Evolutionary conservation across 2,797 vertebrate genomes (phyloP), one percentile per base, ranked within the genome.

Genomic region (Peromyscus nudipes): DNA sequence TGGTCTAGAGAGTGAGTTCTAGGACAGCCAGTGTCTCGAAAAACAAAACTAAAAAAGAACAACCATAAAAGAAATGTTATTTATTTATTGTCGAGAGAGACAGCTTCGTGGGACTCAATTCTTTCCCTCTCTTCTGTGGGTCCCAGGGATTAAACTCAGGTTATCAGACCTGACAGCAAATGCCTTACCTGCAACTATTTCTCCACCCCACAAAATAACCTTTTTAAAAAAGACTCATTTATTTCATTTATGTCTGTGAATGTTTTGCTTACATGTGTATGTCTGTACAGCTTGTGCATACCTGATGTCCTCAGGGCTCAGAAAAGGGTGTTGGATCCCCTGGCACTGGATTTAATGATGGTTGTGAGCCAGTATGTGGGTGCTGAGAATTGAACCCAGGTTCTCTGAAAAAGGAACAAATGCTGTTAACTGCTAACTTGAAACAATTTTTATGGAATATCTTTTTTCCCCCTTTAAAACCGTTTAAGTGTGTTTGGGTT

Each of bases 401-500:
- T 60, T 60, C 57, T 60, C 57, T 60, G 29, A 34, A 80, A 55
- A 31, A 80, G 77, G 29, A 19, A 25, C 31, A 52, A 2, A 34
- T n/a, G 77, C 77, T 80, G 49, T n/a, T 79, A 79, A 52, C 49
- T 55, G 34, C 49, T 55, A 6, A 55, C 76, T 34, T 52, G 52
- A 37, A 23, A 10, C n/a, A 62, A 4, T 25, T 29, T 80, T 76
- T 92, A n/a, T 88, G 89, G 73, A 62, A 3, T 71, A 11, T 71
- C n/a, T 89, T 34, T 34, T 14, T 85, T 19, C 29, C 49, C 10
- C 34, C 9, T 21, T 81, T 62, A 86, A 52, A 40, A 84, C 31
- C 62, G 84, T 14, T 88, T 90, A 34, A 21, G 6, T 95, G 14
- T 95, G 7, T 93, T 37, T 92, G 29, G 86, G n/a, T 93, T 96